Evolutionary conservation across 2,113 vertebrate species (phyloP).

Genomic region (Collichthys lucidus): DNA sequence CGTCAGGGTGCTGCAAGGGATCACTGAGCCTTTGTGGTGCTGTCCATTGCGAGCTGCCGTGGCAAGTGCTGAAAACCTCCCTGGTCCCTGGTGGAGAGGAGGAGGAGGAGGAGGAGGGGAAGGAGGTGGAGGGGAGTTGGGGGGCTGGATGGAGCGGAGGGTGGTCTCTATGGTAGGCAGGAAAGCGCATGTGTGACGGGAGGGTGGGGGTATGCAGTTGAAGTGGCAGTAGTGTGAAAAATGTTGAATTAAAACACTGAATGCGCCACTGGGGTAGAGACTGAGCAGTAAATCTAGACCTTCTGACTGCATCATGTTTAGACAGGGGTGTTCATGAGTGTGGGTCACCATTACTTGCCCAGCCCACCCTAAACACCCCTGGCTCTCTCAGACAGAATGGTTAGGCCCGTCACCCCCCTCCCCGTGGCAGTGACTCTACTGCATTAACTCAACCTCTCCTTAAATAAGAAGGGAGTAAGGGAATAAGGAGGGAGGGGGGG

Average conservation of each 20-base stretch:
- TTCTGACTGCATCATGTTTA: slow-evolving; percentile 64
- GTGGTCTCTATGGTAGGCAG: slow-evolving; percentile 68
- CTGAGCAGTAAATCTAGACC: slow-evolving; percentile 78
- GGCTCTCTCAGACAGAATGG: slow-evolving; percentile 84
- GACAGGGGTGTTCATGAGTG: slow-evolving; percentile 82
- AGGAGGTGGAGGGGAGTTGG: slow-evolving; percentile 10
- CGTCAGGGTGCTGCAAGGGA: slow-evolving; percentile 89
- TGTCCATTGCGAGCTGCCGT: slow-evolving; percentile 89
- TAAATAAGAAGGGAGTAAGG: slow-evolving; percentile 22
- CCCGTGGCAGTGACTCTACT: slow-evolving; percentile 79
- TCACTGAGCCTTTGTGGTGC: slow-evolving; percentile 92
- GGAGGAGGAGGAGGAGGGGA: slow-evolving; percentile 70
- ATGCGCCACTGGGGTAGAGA: slow-evolving; percentile 22
- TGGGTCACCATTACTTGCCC: slow-evolving; percentile 82
- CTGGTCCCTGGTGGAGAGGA: slow-evolving; percentile 77
- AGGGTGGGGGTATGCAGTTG: background rate
- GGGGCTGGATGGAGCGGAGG: slow-evolving; percentile 69
- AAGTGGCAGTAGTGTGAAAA: slow-evolving; percentile 39
- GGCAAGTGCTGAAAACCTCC: slow-evolving; percentile 88
- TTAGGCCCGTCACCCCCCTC: slow-evolving; percentile 84
- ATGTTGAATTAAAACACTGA: slow-evolving; percentile 71
- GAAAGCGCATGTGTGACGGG: slow-evolving; percentile 58
- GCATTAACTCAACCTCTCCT: slow-evolving; percentile 81
- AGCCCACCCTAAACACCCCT: slow-evolving; percentile 79
- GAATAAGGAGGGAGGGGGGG: slow-evolving; percentile 10